A percentile compares a stretch with the other conserved stretches of the same genome.
Evolutionary conservation across 2,888 invertebrate genomes (phyloP).

Genomic region (Leptogaster cylindrica): DNA sequence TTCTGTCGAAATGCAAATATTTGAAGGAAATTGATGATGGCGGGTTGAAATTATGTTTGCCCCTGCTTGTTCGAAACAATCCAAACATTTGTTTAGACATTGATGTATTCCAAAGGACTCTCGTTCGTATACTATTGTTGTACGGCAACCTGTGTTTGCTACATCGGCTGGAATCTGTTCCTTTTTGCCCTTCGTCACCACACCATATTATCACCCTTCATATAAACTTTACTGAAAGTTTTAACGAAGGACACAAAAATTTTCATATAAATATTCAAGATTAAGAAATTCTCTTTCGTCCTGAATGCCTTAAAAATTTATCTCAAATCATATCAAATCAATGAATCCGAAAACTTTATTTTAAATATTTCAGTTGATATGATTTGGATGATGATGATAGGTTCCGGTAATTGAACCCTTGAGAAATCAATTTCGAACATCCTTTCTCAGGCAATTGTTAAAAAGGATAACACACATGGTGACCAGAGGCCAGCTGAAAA

Average conservation of each 20-base stretch:
- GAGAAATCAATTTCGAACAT: too few species aligned
- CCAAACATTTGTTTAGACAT: constrained; percentile 21
- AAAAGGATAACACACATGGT: too few species aligned
- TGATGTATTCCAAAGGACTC: constrained; percentile 11
- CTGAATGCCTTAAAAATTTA: too few species aligned
- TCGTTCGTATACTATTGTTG: constrained; percentile 24
- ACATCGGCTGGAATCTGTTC: too few species aligned
- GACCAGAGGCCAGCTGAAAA: too few species aligned
- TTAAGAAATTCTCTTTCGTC: constrained; percentile 21
- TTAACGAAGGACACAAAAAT: background rate
- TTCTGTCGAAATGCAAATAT: constrained; percentile 29
- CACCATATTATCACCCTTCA: background rate
- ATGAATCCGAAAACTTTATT: background rate
- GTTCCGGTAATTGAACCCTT: too few species aligned
- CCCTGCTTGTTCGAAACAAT: constrained; percentile 16
- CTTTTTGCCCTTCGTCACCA: background rate
- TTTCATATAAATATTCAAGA: constrained; percentile 1
- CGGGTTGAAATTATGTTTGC: constrained; percentile 30
- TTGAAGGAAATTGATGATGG: constrained; percentile 27
- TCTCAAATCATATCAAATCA: background rate
- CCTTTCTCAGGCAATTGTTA: too few species aligned
- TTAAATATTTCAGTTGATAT: background rate
- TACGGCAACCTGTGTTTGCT: background rate
- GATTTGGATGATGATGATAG: too few species aligned
- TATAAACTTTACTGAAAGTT: background rate